phyloP scores from a whole-genome alignment of 1,140 invertebrate species.

The Eupeodes corollae region DNA sequence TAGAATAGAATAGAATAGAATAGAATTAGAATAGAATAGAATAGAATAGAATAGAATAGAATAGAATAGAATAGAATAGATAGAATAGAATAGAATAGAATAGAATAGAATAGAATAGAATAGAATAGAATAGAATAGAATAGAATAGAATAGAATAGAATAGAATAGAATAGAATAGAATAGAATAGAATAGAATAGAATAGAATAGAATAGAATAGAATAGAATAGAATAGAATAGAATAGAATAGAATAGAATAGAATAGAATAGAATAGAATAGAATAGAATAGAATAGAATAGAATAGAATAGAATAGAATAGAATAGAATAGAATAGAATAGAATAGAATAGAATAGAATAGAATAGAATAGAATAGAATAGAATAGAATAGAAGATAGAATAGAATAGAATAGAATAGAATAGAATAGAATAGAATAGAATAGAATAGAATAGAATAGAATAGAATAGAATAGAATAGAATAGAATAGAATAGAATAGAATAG shows the following conservation, averaged over 20 bases:
- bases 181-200: neutral
- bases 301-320: neutral
- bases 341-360: neutral
- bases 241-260: neutral
- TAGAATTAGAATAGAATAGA: neutral
- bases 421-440: neutral
- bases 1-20: neutral
- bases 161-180: neutral
- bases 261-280: neutral
- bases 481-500: neutral
- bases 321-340: neutral
- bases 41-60: neutral
- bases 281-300: neutral
- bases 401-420: neutral
- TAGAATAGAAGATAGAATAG: neutral
- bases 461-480: neutral
- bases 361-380: neutral
- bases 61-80: neutral
- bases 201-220: neutral
- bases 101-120: slow-evolving; percentile 1
- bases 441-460: neutral
- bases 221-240: slow-evolving; percentile 1
- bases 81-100: neutral
- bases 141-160: neutral
- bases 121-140: neutral